Percentiles rank a stretch among this genome's conserved stretches.
Evolutionary conservation across 2,797 vertebrate genomes (phyloP).

Genomic region (Cuculus canorus): DNA sequence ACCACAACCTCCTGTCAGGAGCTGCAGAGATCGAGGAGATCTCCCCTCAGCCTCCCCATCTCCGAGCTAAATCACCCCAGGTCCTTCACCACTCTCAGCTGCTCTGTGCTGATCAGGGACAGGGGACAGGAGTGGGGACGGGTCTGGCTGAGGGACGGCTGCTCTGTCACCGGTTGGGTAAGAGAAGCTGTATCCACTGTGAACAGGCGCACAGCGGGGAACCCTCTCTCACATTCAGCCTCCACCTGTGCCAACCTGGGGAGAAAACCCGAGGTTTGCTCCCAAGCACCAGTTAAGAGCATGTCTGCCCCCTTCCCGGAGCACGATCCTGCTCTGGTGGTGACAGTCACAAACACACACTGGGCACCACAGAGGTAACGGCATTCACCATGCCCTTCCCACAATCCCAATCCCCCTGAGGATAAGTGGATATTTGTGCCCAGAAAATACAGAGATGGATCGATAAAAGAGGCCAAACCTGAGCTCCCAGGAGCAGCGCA

Average conservation of each 20-base stretch:
- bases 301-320: not conserved
- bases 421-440: fast-evolving
- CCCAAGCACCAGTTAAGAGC: not conserved
- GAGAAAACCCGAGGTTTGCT: not conserved
- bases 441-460: not conserved
- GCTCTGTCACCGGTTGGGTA: not conserved
- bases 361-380: fast-evolving
- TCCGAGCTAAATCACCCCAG: no score
- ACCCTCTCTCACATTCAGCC: not conserved
- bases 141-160: not conserved
- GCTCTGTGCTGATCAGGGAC: not conserved
- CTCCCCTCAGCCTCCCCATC: no score
- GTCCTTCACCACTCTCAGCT: not conserved
- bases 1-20: no score
- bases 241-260: not conserved
- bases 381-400: not conserved
- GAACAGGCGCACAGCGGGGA: not conserved
- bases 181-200: fast-evolving
- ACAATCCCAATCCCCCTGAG: fast-evolving
- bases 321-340: no score
- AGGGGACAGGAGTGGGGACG: not conserved
- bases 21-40: no score
- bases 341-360: fast-evolving
- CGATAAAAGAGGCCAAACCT: fast-evolving
- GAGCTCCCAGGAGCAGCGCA: not conserved